Conservation (phyloP, 2,797 vertebrate genomes). For the Halcyon smyrnensis region DNA sequence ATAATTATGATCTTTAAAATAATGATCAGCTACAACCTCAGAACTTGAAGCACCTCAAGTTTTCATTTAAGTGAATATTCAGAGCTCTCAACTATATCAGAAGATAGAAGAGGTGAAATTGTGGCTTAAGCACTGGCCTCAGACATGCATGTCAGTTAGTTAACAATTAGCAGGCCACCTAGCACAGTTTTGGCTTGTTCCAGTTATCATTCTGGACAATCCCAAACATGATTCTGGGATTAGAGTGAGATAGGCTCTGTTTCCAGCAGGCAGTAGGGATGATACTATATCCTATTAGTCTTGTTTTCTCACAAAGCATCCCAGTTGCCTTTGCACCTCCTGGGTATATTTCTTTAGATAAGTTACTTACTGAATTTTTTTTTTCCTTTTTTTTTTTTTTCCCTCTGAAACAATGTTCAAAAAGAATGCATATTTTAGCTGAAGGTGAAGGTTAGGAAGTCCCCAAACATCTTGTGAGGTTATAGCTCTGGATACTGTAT, state of each 20-base stretch:
- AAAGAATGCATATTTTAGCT: neutral
- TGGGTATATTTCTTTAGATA: neutral
- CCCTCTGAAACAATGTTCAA: neutral
- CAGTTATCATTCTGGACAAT: neutral
- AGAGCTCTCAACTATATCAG: neutral
- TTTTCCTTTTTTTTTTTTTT: too few species aligned
- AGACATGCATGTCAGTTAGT: rapidly evolving
- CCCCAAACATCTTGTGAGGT: neutral
- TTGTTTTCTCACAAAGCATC: neutral
- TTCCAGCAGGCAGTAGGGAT: neutral
- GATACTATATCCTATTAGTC: neutral
- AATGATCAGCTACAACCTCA: neutral
- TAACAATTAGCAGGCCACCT: neutral
- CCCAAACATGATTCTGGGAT: neutral
- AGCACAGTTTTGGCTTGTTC: neutral
- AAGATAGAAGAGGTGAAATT: neutral
- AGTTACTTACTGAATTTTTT: rapidly evolving
- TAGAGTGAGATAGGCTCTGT: neutral
- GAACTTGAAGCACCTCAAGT: neutral
- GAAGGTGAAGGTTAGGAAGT: neutral
- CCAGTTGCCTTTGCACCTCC: neutral
- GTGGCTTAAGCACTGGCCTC: neutral
- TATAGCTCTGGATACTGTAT: neutral
- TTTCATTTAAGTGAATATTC: neutral
- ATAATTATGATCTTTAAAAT: neutral